Evolutionary conservation across 2,113 vertebrate genomes (phyloP).

Genomic region (Heterotis niloticus): DNA sequence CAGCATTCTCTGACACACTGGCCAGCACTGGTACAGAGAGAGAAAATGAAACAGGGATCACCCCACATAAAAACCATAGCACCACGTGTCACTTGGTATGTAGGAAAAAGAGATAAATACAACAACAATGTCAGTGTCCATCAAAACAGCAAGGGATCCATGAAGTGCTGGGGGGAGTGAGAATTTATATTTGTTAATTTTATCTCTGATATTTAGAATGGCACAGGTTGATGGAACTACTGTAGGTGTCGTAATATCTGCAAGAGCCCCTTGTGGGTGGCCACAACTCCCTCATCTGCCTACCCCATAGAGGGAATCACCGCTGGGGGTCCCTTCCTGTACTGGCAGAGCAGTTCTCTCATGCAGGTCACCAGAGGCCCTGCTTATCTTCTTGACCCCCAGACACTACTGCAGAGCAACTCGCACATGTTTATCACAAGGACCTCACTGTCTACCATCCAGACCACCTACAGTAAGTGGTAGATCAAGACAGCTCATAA

Average conservation of each 20-base stretch:
- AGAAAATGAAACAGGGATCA: slow-evolving; percentile 19
- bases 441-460: too few relatives aligned
- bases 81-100: too few relatives aligned
- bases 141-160: too few relatives aligned
- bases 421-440: too few relatives aligned
- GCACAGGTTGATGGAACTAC: too few relatives aligned
- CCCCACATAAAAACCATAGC: too few relatives aligned
- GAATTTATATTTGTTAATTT: not conserved
- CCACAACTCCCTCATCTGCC: slow-evolving; percentile 29
- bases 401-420: slow-evolving; percentile 82
- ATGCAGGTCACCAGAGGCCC: slow-evolving; percentile 83
- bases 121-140: not conserved
- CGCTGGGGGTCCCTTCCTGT: slow-evolving; percentile 70
- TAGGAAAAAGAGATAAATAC: too few relatives aligned
- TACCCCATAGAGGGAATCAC: slow-evolving; percentile 32
- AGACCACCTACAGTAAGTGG: too few relatives aligned
- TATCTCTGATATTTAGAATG: not conserved
- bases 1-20: slow-evolving; percentile 83
- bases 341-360: slow-evolving; percentile 72
- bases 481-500: too few relatives aligned
- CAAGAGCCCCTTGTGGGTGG: not conserved
- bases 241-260: not conserved
- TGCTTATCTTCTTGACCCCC: slow-evolving; percentile 77
- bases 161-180: not conserved
- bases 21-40: slow-evolving; percentile 72